Percentiles rank a stretch among this genome's conserved stretches.
phyloP scores from a whole-genome alignment of 2,888 invertebrate genomes.

The Anoncus sp. region DNA sequence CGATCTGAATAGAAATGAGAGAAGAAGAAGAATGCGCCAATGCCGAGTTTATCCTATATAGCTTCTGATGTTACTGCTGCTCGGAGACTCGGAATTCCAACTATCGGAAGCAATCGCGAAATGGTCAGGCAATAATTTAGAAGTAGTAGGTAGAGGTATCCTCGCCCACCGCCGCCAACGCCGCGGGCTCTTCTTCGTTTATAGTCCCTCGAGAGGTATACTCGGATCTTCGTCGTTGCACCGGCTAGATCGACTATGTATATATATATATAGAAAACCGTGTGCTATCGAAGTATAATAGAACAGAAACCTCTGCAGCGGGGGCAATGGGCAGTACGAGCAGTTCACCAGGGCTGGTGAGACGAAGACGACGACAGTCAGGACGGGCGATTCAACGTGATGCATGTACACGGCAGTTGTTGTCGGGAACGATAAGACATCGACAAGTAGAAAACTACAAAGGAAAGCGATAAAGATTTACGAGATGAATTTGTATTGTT shows the following conservation, averaged over 20 bases:
- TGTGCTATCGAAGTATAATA: constrained; percentile 52
- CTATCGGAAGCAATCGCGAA: constrained; percentile 81
- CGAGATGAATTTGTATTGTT: constrained; percentile 59
- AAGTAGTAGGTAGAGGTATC: constrained; percentile 60
- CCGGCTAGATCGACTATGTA: constrained; percentile 49
- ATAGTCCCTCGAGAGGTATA: constrained; percentile 39
- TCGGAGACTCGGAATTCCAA: constrained; percentile 75
- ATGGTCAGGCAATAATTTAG: constrained; percentile 79
- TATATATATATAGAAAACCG: constrained; percentile 45
- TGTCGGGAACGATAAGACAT: constrained; percentile 19
- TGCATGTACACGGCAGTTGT: constrained; percentile 43
- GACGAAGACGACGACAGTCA: constrained; percentile 32
- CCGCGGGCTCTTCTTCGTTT: constrained; percentile 60
- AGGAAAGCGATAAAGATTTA: neutral
- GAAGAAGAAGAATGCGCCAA: constrained; percentile 69
- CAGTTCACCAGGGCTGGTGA: constrained; percentile 7
- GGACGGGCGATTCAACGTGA: constrained; percentile 29
- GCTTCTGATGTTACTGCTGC: constrained; percentile 68
- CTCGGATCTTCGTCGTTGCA: constrained; percentile 30
- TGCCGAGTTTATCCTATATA: constrained; percentile 71
- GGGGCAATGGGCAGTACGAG: constrained; percentile 35
- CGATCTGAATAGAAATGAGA: constrained; percentile 59
- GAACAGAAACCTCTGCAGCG: constrained; percentile 37
- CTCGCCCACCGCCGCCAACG: constrained; percentile 55
- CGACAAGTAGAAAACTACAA: constrained; percentile 23